Conservation (phyloP, 2,797 vertebrate genomes). For the Jordanella pulchra region DNA sequence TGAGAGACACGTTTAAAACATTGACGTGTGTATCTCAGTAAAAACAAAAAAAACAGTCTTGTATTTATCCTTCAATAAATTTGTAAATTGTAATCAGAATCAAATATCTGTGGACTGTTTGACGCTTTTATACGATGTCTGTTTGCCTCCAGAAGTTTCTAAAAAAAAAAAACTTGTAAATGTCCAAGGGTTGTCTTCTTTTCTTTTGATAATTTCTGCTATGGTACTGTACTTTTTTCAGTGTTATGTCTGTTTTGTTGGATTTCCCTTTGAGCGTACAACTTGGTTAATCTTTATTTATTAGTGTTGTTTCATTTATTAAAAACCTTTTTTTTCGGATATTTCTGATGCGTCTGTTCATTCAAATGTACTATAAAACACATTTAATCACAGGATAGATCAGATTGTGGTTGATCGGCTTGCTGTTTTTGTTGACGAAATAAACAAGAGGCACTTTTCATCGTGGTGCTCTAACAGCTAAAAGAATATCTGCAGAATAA, state of each 20-base stretch:
- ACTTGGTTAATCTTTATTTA: conserved; percentile 79
- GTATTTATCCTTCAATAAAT: conserved; percentile 77
- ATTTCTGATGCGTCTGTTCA: conserved; percentile 20
- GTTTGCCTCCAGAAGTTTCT: conserved; percentile 79
- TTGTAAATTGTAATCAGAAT: conserved; percentile 78
- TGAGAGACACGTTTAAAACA: conserved; percentile 52
- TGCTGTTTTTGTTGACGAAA: conserved; percentile 47
- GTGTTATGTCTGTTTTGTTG: conserved; percentile 70
- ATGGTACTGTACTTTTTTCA: conserved; percentile 71
- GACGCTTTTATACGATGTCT: conserved; percentile 81
- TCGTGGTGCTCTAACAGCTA: conserved; percentile 38
- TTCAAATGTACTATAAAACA: conserved; percentile 13
- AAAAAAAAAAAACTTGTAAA: conserved; percentile 78
- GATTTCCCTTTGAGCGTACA: conserved; percentile 75
- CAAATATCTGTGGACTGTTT: conserved; percentile 67
- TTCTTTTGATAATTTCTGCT: conserved; percentile 67
- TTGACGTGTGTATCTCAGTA: conserved; percentile 51
- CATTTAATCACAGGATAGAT: not conserved
- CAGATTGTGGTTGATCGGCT: conserved; percentile 46
- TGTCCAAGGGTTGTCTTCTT: conserved; percentile 50
- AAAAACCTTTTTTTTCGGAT: conserved; percentile 73
- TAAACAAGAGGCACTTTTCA: conserved; percentile 50
- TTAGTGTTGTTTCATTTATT: conserved; percentile 79
- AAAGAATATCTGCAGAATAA: conserved; percentile 64
- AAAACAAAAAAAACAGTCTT: conserved; percentile 52